phyloP scores from a whole-genome alignment of 1,140 invertebrate genomes.

The Streblospio benedicti region DNA sequence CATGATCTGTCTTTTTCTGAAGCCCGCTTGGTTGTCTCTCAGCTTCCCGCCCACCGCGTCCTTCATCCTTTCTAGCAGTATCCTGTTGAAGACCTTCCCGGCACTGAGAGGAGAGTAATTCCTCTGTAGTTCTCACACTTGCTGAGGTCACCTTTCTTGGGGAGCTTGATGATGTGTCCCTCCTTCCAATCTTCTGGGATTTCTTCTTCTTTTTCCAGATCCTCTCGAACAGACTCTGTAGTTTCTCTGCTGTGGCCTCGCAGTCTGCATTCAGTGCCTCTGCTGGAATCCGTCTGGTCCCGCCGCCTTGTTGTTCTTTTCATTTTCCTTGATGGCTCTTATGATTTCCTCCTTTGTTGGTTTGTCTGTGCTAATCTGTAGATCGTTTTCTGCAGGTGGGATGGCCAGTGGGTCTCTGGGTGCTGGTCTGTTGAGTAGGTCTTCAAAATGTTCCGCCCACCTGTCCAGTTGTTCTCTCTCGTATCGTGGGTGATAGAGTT shows the following conservation, averaged over 20 bases:
- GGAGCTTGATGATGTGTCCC: slow-evolving; percentile 23
- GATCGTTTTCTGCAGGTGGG: too few relatives aligned
- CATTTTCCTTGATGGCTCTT: too few relatives aligned
- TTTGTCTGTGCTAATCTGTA: too few relatives aligned
- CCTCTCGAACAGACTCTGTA: too few relatives aligned
- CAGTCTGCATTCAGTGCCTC: too few relatives aligned
- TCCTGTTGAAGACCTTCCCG: slow-evolving; percentile 13
- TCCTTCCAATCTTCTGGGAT: slow-evolving; percentile 23
- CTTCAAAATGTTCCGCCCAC: neutral
- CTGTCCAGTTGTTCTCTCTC: slow-evolving; percentile 11
- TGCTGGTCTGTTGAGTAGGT: neutral
- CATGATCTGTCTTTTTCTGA: slow-evolving; percentile 5
- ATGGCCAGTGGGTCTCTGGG: too few relatives aligned
- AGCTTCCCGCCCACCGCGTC: neutral
- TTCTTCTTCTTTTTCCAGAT: slow-evolving; percentile 4
- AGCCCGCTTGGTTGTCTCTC: slow-evolving; percentile 1
- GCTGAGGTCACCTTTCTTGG: slow-evolving; percentile 26
- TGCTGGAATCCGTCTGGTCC: too few relatives aligned
- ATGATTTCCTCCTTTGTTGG: too few relatives aligned
- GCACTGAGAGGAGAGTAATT: slow-evolving; percentile 24
- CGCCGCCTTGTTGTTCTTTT: too few relatives aligned
- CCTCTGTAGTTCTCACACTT: slow-evolving; percentile 25
- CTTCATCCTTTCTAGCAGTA: slow-evolving; percentile 8
- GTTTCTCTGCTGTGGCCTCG: too few relatives aligned
- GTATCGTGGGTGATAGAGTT: slow-evolving; percentile 1